Percentiles rank a stretch among this genome's conserved stretches.
Evolutionary conservation across 2,113 vertebrate genomes (phyloP).

Genomic region (Platichthys stellatus): DNA sequence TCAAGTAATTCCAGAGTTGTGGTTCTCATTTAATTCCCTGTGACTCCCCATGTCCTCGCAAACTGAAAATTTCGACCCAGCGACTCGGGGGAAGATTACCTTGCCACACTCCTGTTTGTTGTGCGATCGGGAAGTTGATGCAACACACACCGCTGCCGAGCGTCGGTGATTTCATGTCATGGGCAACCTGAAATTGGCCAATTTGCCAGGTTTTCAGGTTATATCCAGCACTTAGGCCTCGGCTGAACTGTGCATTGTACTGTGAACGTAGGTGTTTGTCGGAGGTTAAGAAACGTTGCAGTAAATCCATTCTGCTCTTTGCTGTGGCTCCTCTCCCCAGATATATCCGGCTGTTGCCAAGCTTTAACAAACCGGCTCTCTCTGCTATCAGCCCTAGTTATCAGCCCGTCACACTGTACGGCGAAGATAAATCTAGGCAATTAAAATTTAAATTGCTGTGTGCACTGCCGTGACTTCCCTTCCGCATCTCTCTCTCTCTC

Average conservation of each 20-base stretch:
- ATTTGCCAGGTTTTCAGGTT: conserved; percentile 52
- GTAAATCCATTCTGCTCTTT: conserved; percentile 65
- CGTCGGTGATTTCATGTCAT: conserved; percentile 30
- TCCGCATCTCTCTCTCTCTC: conserved; percentile 40
- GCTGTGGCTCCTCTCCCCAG: conserved; percentile 27
- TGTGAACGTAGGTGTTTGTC: conserved; percentile 52
- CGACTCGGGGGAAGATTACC: background rate
- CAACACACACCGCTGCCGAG: background rate
- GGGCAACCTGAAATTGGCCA: conserved; percentile 45
- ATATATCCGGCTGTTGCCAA: conserved; percentile 69
- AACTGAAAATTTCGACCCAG: background rate
- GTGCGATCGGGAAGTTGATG: background rate
- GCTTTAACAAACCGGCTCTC: conserved; percentile 74
- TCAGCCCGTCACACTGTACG: conserved; percentile 80
- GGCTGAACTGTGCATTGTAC: conserved; percentile 48
- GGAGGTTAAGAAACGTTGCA: conserved; percentile 55
- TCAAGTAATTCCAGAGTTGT: too few species aligned
- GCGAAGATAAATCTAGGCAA: conserved; percentile 86
- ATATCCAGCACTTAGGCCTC: conserved; percentile 41
- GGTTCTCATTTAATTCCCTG: too few species aligned
- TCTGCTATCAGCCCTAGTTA: conserved; percentile 78
- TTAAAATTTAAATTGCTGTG: conserved; percentile 85
- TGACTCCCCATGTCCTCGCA: too few species aligned
- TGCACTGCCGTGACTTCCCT: conserved; percentile 76
- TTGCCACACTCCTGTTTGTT: background rate